A percentile compares a stretch with the other conserved stretches of the same genome.
phyloP scores from a whole-genome alignment of 2,888 invertebrate genomes.

The Drosophila mimica region DNA sequence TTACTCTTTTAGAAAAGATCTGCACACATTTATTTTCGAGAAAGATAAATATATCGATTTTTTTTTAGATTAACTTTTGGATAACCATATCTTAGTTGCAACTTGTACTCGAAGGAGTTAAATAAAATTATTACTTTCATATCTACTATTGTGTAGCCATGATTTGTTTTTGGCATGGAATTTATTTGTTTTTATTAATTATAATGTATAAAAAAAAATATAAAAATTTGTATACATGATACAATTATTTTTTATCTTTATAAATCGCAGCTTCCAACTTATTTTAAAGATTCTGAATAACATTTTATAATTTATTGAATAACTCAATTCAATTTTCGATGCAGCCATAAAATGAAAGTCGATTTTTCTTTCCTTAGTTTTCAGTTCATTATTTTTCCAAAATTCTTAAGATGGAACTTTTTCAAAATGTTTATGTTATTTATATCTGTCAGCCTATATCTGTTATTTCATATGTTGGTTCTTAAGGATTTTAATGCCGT shows the following conservation, averaged over 20 bases:
- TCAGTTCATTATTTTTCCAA: background rate
- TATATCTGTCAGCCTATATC: background rate
- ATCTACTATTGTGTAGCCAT: rapidly evolving
- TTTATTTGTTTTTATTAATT: background rate
- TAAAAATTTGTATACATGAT: background rate
- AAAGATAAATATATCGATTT: background rate
- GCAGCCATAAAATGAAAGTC: background rate
- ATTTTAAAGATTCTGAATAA: too few species aligned
- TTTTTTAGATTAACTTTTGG: background rate
- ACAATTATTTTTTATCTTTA: background rate
- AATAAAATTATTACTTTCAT: background rate
- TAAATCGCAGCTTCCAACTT: background rate
- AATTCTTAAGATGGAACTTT: background rate
- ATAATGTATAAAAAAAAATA: background rate
- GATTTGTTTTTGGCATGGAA: background rate
- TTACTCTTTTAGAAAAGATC: background rate
- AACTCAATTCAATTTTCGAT: background rate
- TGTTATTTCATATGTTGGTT: background rate
- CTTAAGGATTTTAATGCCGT: background rate
- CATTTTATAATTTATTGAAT: background rate
- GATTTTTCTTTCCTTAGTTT: background rate
- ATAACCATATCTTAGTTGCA: background rate
- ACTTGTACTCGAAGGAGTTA: background rate
- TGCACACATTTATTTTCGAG: background rate
- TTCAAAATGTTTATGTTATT: background rate